phyloP scores from a whole-genome alignment of 2,888 invertebrate genomes.

The Rhamphomyia laevipes region DNA sequence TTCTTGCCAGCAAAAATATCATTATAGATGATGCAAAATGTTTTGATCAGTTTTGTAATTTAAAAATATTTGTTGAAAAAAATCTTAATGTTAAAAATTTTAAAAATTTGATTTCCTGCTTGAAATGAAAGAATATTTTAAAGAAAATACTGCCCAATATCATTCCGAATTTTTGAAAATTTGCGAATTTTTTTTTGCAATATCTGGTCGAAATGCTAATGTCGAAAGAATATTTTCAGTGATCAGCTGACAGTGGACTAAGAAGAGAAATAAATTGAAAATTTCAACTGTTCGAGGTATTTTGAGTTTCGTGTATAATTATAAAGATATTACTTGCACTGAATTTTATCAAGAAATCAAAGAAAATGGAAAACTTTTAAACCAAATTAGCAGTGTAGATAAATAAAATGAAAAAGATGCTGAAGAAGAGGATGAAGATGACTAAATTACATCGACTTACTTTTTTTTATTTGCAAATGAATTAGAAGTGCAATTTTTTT shows the following conservation, averaged over 20 bases:
- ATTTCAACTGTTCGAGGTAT: background rate
- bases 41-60: background rate
- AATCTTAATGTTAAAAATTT: background rate
- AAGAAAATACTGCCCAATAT: background rate
- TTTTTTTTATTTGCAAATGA: background rate
- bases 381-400: background rate
- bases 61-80: constrained; percentile 1
- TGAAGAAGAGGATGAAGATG: background rate
- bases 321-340: background rate
- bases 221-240: background rate
- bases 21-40: background rate
- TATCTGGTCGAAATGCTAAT: background rate
- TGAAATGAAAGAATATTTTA: background rate
- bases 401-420: background rate
- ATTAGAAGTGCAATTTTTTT: background rate
- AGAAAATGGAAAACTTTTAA: background rate
- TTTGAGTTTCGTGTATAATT: background rate
- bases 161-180: background rate
- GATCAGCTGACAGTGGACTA: background rate
- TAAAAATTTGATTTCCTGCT: background rate
- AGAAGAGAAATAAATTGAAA: background rate
- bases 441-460: background rate
- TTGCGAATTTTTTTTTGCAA: background rate
- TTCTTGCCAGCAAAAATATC: background rate
- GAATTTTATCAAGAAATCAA: background rate